phyloP scores from a whole-genome alignment of 2,888 invertebrate genomes.

The Drosophila mulleri region DNA sequence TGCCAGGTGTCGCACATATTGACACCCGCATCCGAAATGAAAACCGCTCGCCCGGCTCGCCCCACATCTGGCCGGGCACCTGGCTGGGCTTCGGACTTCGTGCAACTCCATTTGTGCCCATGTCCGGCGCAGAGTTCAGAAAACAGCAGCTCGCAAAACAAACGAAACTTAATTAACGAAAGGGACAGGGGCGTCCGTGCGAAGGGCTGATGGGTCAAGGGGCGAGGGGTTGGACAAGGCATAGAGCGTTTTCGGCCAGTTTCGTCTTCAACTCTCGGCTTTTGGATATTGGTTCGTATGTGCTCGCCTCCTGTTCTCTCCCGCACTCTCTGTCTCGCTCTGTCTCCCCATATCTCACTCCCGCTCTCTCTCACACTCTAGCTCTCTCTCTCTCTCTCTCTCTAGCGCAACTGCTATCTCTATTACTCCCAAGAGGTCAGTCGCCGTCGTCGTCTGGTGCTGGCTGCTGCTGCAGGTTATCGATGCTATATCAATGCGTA shows the following conservation, averaged over 20 bases:
- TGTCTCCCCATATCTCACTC: not conserved
- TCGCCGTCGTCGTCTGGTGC: not conserved
- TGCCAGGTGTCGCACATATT: constrained; percentile 28
- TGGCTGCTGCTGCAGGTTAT: constrained; percentile 47
- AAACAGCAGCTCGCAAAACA: constrained; percentile 66
- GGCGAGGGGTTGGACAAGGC: not conserved
- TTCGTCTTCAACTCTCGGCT: constrained; percentile 37
- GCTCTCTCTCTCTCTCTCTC: not conserved
- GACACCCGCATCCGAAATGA: constrained; percentile 34
- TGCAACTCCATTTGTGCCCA: constrained; percentile 47
- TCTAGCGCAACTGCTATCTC: constrained; percentile 26
- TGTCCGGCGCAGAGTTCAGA: constrained; percentile 61
- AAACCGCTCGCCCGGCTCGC: constrained; percentile 1
- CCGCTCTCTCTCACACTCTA: too few relatives aligned
- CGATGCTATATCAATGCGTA: constrained; percentile 75
- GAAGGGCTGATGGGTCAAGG: constrained; percentile 1
- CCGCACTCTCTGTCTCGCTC: not conserved
- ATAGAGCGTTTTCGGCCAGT: constrained; percentile 26
- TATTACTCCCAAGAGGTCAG: constrained; percentile 54
- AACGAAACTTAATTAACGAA: constrained; percentile 83
- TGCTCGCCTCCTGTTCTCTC: constrained; percentile 14
- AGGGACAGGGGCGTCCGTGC: constrained; percentile 42
- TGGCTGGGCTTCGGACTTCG: not conserved
- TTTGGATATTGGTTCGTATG: constrained; percentile 47
- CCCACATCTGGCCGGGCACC: constrained; percentile 7